Evolutionary conservation across 2,888 invertebrate species (phyloP).

Genomic region (Ennomos quercinarius): DNA sequence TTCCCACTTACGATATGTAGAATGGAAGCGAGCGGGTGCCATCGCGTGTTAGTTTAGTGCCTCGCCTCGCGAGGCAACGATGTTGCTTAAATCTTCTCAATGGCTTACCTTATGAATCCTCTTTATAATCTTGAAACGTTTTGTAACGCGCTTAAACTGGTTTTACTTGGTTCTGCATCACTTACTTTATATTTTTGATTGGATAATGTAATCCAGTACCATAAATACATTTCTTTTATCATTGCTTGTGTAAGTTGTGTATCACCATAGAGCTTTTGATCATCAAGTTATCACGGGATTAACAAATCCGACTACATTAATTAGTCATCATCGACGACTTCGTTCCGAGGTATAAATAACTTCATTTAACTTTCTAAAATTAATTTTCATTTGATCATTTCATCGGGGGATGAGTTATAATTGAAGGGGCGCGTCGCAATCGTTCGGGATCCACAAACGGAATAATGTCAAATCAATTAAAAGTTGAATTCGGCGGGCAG

Average conservation of each 20-base stretch:
- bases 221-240: no score
- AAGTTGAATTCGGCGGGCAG: conserved; percentile 76
- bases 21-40: conserved; percentile 37
- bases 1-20: conserved; percentile 60
- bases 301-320: conserved; percentile 39
- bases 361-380: conserved; percentile 78
- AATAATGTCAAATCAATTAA: conserved; percentile 84
- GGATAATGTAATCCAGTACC: no score
- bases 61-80: conserved; percentile 6
- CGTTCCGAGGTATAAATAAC: conserved; percentile 64
- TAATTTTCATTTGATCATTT: conserved; percentile 82
- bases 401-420: conserved; percentile 77
- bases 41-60: conserved; percentile 28
- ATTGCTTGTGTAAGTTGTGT: no score
- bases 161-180: no score
- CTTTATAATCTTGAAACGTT: background rate
- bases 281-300: conserved; percentile 4
- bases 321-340: conserved; percentile 58
- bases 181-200: background rate
- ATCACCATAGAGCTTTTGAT: no score
- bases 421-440: conserved; percentile 74
- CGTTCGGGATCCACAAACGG: conserved; percentile 74
- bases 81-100: conserved; percentile 21
- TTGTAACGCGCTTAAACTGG: no score
- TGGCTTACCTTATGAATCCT: conserved; percentile 14